phyloP scores from a whole-genome alignment of 2,797 vertebrate species.

The Setipinna tenuifilis region DNA sequence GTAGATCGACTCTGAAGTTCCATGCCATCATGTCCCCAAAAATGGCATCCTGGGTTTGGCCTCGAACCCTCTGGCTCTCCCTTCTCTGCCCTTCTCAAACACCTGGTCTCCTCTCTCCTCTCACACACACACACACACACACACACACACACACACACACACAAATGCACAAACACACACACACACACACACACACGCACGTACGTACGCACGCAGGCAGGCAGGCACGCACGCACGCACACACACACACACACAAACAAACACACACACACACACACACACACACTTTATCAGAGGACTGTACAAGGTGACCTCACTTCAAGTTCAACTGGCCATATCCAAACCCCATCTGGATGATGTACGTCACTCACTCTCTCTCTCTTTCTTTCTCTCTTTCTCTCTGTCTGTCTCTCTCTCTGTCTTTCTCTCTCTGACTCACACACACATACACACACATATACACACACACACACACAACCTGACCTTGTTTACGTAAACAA shows the following conservation, averaged over 20 bases:
- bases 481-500: background rate
- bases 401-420: constrained; percentile 28
- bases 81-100: constrained; percentile 44
- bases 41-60: constrained; percentile 4
- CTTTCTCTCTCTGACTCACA: too few relatives aligned
- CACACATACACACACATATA: background rate
- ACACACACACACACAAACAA: background rate
- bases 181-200: background rate
- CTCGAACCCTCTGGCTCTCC: background rate
- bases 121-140: constrained; percentile 32
- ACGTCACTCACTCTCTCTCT: background rate
- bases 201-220: constrained; percentile 22
- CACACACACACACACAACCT: constrained; percentile 28
- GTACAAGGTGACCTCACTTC: background rate
- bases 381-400: constrained; percentile 7
- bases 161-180: background rate
- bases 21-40: background rate
- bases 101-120: constrained; percentile 36
- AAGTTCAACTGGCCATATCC: background rate
- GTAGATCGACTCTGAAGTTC: background rate
- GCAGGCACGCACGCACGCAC: constrained; percentile 6
- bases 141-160: background rate
- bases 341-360: constrained; percentile 29
- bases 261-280: background rate
- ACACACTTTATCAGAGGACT: background rate